These are phyloP conservation scores for Eupeodes corollae DNA, from an alignment of 1,140 invertebrate genomes.

Conservation along the genomic window DNA sequence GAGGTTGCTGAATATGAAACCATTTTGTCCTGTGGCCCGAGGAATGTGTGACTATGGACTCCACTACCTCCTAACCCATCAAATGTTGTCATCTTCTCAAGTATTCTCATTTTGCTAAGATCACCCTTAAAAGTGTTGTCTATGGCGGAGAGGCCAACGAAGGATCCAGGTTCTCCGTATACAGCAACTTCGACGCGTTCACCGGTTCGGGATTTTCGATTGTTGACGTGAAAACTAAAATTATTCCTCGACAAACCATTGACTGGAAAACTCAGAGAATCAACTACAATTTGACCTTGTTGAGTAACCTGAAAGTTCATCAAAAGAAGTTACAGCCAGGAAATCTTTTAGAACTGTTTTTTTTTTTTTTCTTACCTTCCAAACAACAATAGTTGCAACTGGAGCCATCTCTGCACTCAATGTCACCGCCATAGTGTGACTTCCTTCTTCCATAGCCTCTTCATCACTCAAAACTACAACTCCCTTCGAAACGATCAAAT, in stretches of 20 bases:
- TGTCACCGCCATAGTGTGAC: conserved; percentile 79
- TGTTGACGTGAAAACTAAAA: conserved; percentile 82
- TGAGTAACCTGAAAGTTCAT: conserved; percentile 40
- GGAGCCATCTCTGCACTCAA: conserved; percentile 91
- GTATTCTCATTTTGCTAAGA: conserved; percentile 76
- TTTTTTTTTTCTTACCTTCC: conserved; percentile 56
- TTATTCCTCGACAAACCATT: conserved; percentile 89
- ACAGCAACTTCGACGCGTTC: conserved; percentile 85
- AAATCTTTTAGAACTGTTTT: no score
- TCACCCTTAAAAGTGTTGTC: conserved; percentile 82
- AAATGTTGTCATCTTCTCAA: conserved; percentile 77
- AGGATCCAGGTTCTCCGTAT: conserved; percentile 83
- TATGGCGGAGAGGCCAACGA: conserved; percentile 78
- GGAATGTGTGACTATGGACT: conserved; percentile 73
- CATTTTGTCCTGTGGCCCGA: conserved; percentile 74
- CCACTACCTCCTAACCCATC: conserved; percentile 73
- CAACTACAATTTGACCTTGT: conserved; percentile 76
- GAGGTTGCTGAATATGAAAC: conserved; percentile 83
- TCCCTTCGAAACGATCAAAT: conserved; percentile 82
- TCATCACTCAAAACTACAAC: conserved; percentile 60
- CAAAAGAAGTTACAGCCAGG: no score
- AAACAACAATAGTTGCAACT: conserved; percentile 79
- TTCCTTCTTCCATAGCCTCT: conserved; percentile 50
- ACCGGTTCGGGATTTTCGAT: conserved; percentile 82
- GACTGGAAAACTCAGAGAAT: conserved; percentile 87